Evolutionary conservation across 2,888 invertebrate species (phyloP).

Genomic region (Mythimna albipuncta): DNA sequence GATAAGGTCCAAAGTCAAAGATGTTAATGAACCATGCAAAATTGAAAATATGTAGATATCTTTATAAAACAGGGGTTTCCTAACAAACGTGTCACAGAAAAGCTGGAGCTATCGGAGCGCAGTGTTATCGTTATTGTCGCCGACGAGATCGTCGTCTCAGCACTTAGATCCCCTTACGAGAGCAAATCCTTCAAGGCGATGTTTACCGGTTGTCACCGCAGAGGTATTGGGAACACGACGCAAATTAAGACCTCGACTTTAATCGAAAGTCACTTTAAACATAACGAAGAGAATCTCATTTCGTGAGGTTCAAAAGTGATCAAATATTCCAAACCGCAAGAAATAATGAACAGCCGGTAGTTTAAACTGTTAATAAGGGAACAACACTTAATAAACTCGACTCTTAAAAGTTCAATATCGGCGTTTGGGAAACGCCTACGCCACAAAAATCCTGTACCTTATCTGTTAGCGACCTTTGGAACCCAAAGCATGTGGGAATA

Average conservation of each 20-base stretch:
- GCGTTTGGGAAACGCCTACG: conserved; percentile 29
- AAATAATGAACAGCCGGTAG: not conserved
- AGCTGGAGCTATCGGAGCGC: not conserved
- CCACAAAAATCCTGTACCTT: conserved; percentile 16
- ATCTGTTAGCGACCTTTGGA: conserved; percentile 26
- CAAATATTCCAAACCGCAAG: not conserved
- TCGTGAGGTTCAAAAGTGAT: conserved; percentile 1
- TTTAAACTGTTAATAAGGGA: not conserved
- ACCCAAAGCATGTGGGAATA: conserved; percentile 9
- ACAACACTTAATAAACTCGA: not conserved
- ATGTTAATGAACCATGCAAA: not conserved
- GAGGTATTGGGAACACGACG: conserved; percentile 18
- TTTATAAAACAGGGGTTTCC: not conserved
- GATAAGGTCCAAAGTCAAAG: not conserved
- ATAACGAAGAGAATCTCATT: not conserved
- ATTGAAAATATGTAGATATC: not conserved
- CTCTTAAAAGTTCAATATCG: conserved; percentile 15
- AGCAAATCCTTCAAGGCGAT: conserved; percentile 24
- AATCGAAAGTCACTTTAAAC: conserved; percentile 11
- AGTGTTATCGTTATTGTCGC: conserved; percentile 7
- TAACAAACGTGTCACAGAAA: not conserved
- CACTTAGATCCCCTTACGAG: conserved; percentile 15
- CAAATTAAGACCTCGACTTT: conserved; percentile 21
- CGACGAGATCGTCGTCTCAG: conserved; percentile 2
- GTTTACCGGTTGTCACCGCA: conserved; percentile 21